Evolutionary conservation across 2,888 invertebrate genomes (phyloP), one percentile per base, ranked within the genome.

Genomic region (Diplolepis rosae): DNA sequence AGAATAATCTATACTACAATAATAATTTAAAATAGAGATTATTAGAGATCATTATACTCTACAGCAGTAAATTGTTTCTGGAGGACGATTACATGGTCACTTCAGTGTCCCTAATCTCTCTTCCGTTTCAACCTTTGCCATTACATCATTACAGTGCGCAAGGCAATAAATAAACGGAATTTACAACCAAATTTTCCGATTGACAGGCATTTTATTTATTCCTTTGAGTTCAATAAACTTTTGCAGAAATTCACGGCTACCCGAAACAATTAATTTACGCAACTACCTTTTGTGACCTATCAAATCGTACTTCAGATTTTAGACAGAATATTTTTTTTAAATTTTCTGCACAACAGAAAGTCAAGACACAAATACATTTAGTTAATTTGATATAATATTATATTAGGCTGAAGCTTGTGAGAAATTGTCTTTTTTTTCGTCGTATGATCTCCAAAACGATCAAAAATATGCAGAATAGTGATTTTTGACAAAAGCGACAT

Each of bases 11-110:
- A 24, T 7, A 52, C 27, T 28, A 35, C 35, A 24, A 24, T 22
- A 15, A 24, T 24, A 39, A 61, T 39, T 35, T 5, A 35, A 61
- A 39, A 61, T 61, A 22, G 24, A 61, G 7, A 61, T 27, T 39
- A 61, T 61, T 61, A 24, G n/a, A 35, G 24, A 35, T 61, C 61
- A 39, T 24, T 39, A 61, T 9, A 61, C 22, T 61, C 18, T 24
- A 1, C 13, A 39, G 39, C 22, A 22, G 56, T 61, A 15, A 61
- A 61, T 61, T 61, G 39, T 9, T 61, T 61, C 39, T 61, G 56
- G 35, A 56, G 56, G 56, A 35, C 56, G 35, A 56, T 24, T 39
- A n/a, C 56, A 56, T 24, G 32, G 35, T 13, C 32, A 56, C 24
- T 22, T 22, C 24, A 52, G 11, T 22, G 22, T 32, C 22, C 22